Percentiles rank a stretch among this genome's conserved stretches.
Evolutionary conservation across 2,888 invertebrate species (phyloP).

Genomic region (Thelaira solivaga): DNA sequence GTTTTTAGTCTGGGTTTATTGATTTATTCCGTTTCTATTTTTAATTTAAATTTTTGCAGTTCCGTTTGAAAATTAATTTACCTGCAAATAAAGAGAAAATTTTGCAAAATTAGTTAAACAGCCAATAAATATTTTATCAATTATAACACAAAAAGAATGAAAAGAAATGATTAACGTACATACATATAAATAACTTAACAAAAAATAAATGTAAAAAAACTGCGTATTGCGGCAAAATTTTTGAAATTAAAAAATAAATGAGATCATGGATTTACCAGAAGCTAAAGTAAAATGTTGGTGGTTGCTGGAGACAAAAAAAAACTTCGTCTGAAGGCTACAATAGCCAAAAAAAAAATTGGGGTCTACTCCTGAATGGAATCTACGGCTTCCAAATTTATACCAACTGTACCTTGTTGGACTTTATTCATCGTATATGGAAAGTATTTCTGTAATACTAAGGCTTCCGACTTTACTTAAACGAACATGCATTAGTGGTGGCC

Average conservation of each 20-base stretch:
- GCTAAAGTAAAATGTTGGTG: too few relatives aligned
- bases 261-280: constrained; percentile 59
- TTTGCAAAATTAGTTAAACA: constrained; percentile 56
- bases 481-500: too few relatives aligned
- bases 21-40: too few relatives aligned
- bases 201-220: not conserved
- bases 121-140: not conserved
- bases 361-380: too few relatives aligned
- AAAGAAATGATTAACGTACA: constrained; percentile 34
- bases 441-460: too few relatives aligned
- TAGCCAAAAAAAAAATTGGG: not conserved
- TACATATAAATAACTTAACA: constrained; percentile 33
- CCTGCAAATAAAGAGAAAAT: constrained; percentile 62
- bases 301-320: not conserved
- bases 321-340: constrained; percentile 4
- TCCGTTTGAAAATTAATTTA: constrained; percentile 43
- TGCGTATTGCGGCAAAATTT: not conserved
- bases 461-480: too few relatives aligned
- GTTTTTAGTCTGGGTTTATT: not conserved
- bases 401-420: too few relatives aligned
- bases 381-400: too few relatives aligned
- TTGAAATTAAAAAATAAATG: constrained; percentile 29
- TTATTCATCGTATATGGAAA: too few relatives aligned
- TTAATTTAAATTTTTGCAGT: not conserved
- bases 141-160: constrained; percentile 8